Percentiles rank a stretch among this genome's conserved stretches.
Conservation (phyloP, 2,797 vertebrate species). For the Limnodromus scolopaceus region DNA sequence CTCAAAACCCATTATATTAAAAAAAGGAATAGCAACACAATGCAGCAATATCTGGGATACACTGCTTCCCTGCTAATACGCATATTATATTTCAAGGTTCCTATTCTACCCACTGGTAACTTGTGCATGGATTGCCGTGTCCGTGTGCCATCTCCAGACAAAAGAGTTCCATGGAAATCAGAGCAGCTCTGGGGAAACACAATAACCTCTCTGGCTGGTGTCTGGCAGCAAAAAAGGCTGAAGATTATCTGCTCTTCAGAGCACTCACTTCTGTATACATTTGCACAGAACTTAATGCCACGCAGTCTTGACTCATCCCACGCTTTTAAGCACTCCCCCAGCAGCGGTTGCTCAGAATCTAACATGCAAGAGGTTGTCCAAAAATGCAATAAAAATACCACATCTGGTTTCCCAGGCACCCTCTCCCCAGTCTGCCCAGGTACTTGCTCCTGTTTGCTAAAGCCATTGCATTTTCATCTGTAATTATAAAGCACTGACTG, state of each 20-base stretch:
- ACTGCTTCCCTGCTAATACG: background rate
- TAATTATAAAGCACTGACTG: background rate
- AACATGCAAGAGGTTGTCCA: background rate
- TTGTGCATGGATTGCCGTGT: no score
- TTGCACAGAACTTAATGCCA: background rate
- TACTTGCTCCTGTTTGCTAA: background rate
- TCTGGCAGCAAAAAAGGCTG: background rate
- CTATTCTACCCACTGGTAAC: background rate
- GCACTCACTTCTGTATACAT: background rate
- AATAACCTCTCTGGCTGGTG: background rate
- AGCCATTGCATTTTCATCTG: background rate
- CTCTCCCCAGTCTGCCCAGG: background rate
- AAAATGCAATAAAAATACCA: background rate
- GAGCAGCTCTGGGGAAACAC: background rate
- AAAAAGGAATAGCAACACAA: background rate
- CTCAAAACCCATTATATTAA: background rate
- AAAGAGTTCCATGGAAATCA: no score
- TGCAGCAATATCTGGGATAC: background rate
- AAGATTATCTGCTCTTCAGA: background rate
- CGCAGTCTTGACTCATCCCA: background rate
- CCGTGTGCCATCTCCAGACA: background rate
- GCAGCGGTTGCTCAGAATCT: background rate
- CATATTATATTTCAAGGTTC: no score
- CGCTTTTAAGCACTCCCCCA: background rate
- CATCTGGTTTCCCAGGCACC: background rate